Evolutionary conservation across 2,797 vertebrate genomes (phyloP).

Genomic region (Xerus rutilus): DNA sequence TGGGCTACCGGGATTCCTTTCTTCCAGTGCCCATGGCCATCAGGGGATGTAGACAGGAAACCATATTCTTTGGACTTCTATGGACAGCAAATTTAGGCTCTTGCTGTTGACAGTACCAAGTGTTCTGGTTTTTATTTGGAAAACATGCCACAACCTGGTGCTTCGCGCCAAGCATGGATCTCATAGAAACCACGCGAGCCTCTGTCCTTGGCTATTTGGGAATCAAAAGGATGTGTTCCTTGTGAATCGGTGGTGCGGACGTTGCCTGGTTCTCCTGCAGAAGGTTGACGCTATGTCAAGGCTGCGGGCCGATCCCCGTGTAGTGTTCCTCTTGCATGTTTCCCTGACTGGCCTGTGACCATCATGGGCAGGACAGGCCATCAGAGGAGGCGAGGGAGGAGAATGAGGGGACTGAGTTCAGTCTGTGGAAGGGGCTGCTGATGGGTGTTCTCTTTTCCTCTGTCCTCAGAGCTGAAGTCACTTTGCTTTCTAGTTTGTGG

Average conservation of each 20-base stretch:
- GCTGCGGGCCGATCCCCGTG: rapidly evolving
- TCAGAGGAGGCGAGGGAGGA: neutral
- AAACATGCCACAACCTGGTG: neutral
- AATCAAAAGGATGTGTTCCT: neutral
- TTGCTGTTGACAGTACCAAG: neutral
- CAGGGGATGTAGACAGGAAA: neutral
- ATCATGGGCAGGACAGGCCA: rapidly evolving
- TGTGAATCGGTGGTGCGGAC: rapidly evolving
- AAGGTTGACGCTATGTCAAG: rapidly evolving
- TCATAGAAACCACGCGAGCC: neutral
- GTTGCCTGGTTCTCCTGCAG: neutral
- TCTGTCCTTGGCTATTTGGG: neutral
- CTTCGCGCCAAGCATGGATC: neutral
- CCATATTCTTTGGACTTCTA: neutral
- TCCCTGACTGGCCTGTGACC: neutral
- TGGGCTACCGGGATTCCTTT: rapidly evolving
- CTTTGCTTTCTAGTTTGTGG: neutral
- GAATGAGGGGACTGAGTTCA: too few relatives aligned
- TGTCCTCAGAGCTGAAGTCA: neutral
- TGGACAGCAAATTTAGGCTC: neutral
- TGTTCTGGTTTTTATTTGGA: neutral
- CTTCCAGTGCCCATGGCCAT: rapidly evolving
- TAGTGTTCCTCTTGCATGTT: rapidly evolving
- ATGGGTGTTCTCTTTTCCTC: neutral
- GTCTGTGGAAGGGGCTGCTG: neutral